Conservation (phyloP, 2,888 invertebrate species). For the Petrophora chlorosata region DNA sequence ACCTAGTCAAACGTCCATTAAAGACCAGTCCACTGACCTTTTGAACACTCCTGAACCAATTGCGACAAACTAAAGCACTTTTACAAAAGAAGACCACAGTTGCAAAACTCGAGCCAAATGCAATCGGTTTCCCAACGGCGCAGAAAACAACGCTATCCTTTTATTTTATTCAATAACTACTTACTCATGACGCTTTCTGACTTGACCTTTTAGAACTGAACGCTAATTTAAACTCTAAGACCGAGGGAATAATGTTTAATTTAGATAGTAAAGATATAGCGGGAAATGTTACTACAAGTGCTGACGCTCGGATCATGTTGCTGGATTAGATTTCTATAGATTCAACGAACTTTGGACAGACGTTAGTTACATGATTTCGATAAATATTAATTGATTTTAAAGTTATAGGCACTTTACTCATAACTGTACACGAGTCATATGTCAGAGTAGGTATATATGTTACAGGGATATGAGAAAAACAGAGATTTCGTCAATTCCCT, state of each 20-base stretch:
- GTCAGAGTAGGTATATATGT: too few species aligned
- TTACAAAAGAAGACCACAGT: slow-evolving; percentile 10
- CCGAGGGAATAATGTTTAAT: too few species aligned
- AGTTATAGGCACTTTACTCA: too few species aligned
- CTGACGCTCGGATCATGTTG: slow-evolving; percentile 5
- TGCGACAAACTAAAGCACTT: slow-evolving; percentile 15
- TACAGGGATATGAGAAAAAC: too few species aligned
- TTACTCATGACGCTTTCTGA: slow-evolving; percentile 20
- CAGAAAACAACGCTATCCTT: slow-evolving; percentile 26
- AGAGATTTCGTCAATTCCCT: too few species aligned
- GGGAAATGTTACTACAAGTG: slow-evolving; percentile 12
- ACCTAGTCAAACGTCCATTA: background rate
- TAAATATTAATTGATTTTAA: too few species aligned
- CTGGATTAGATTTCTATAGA: slow-evolving; percentile 15
- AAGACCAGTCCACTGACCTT: slow-evolving; percentile 3
- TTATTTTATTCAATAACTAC: slow-evolving; percentile 24
- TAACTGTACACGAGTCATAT: too few species aligned
- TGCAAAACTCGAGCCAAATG: slow-evolving; percentile 12
- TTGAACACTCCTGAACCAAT: slow-evolving; percentile 9
- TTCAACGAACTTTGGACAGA: slow-evolving; percentile 1
- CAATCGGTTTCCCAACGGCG: slow-evolving; percentile 25
- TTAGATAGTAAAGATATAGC: background rate
- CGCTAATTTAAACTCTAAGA: background rate
- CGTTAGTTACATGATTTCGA: too few species aligned
- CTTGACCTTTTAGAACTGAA: slow-evolving; percentile 19